Conservation (phyloP, 1,140 invertebrate genomes). For the Periplaneta americana region DNA sequence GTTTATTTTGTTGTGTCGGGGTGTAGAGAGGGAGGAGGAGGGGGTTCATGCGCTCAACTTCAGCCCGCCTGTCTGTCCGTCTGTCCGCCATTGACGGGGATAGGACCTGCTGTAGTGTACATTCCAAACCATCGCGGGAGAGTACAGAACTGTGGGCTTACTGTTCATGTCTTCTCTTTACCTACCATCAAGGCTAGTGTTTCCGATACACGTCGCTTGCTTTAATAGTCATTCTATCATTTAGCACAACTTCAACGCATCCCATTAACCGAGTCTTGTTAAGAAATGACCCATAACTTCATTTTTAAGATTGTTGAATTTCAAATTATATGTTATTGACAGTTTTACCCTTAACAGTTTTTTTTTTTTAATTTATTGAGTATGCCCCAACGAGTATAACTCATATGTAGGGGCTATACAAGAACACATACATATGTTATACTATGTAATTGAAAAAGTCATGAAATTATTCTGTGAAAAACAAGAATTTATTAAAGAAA, state of each 20-base stretch:
- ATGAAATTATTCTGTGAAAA: no score
- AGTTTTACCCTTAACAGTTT: no score
- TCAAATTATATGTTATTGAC: no score
- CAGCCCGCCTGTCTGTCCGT: neutral
- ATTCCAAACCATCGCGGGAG: neutral
- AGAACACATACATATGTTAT: no score
- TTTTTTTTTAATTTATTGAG: no score
- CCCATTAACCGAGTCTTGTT: neutral
- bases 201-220: neutral
- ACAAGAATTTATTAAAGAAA: no score
- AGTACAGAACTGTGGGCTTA: neutral
- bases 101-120: neutral
- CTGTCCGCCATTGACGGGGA: neutral
- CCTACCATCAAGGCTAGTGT: neutral
- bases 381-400: no score
- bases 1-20: slow-evolving; percentile 12
- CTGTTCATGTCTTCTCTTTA: neutral
- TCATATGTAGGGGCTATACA: no score
- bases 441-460: no score
- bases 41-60: neutral
- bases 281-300: no score
- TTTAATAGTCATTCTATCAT: neutral
- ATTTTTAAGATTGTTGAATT: no score
- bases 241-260: neutral
- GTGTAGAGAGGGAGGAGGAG: neutral